phyloP scores from a whole-genome alignment of 2,797 vertebrate genomes.

The Merluccius polli region DNA sequence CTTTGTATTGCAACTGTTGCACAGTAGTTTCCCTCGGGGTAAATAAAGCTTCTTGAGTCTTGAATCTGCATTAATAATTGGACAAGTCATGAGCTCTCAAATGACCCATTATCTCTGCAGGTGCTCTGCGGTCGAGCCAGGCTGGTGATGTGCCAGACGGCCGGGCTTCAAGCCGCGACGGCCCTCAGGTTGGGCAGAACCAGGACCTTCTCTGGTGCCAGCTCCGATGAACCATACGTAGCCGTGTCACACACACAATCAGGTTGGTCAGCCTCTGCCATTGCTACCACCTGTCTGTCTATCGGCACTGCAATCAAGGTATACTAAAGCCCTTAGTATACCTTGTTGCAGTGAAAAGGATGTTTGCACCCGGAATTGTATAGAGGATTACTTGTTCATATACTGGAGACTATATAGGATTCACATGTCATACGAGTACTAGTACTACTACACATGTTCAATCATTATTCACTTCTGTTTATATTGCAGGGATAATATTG shows the following conservation, averaged over 20 bases:
- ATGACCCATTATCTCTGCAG: slow-evolving; percentile 55
- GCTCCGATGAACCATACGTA: slow-evolving; percentile 86
- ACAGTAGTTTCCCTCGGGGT: no score
- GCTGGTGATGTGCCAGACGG: slow-evolving; percentile 71
- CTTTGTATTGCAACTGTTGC: no score
- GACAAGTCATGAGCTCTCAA: not conserved
- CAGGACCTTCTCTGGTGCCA: slow-evolving; percentile 85
- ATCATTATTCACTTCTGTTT: no score
- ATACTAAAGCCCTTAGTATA: not conserved
- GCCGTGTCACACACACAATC: slow-evolving; percentile 77
- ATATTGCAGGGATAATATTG: no score
- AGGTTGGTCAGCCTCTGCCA: slow-evolving; percentile 62
- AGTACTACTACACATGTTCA: no score
- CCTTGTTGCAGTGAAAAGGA: not conserved
- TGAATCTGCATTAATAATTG: no score
- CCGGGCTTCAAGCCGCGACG: slow-evolving; percentile 75
- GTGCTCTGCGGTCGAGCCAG: slow-evolving; percentile 83
- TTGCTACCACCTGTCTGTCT: not conserved
- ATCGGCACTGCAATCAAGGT: not conserved
- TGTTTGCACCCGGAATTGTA: no score
- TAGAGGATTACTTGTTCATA: no score
- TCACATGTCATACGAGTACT: no score
- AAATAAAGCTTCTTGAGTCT: no score
- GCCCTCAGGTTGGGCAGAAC: slow-evolving; percentile 67
- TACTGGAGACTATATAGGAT: no score